These are phyloP conservation scores for Brachyhypopomus gauderio DNA, from an alignment of 2,113 vertebrate species.

Conservation along the genomic window DNA sequence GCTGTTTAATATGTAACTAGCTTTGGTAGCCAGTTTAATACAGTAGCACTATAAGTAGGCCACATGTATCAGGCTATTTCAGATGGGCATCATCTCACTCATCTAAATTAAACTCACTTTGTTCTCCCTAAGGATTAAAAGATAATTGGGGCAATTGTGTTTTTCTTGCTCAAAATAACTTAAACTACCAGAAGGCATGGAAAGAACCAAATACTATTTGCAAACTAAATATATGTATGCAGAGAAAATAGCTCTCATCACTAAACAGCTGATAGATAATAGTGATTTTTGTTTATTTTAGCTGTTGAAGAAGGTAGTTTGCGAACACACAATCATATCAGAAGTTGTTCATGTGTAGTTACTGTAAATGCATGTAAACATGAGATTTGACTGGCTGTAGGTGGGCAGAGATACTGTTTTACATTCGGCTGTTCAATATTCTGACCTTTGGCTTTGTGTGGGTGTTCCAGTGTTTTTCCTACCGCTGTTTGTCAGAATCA, in stretches of 20 bases:
- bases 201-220: slow-evolving; percentile 32
- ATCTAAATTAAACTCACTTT: slow-evolving; percentile 35
- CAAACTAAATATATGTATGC: slow-evolving; percentile 2
- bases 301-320: neutral
- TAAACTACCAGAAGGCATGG: slow-evolving; percentile 19
- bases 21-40: slow-evolving; percentile 20
- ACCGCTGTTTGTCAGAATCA: slow-evolving; percentile 39
- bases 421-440: slow-evolving; percentile 47
- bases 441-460: slow-evolving; percentile 46
- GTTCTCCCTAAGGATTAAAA: slow-evolving; percentile 34
- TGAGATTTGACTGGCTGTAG: slow-evolving; percentile 19
- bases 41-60: slow-evolving; percentile 35
- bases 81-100: slow-evolving; percentile 35
- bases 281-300: slow-evolving; percentile 3
- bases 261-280: neutral
- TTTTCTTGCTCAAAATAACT: slow-evolving; percentile 23
- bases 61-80: slow-evolving; percentile 40
- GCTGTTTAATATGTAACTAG: neutral
- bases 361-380: slow-evolving; percentile 43
- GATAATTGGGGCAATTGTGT: slow-evolving; percentile 49
- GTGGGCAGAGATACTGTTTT: slow-evolving; percentile 45
- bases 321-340: neutral
- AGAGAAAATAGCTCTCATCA: neutral
- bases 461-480: slow-evolving; percentile 46
- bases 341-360: slow-evolving; percentile 10